Evolutionary conservation across 2,888 invertebrate genomes (phyloP), one percentile per base, ranked within the genome.

Genomic region (Microctonus brassicae): DNA sequence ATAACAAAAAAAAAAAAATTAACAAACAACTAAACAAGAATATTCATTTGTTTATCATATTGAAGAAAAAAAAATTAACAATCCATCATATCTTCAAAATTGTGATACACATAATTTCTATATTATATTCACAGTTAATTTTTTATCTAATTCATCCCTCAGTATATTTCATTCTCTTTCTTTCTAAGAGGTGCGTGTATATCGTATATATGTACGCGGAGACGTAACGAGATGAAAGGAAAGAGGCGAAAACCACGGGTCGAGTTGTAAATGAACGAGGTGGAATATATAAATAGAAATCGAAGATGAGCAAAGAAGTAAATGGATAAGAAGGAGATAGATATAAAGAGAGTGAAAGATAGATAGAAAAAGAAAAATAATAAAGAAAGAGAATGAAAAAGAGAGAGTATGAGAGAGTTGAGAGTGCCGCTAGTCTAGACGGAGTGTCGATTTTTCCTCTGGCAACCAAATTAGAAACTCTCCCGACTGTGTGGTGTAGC

Each of bases 261-360:
- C 63, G 62, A 70, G 70, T 70, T 76, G 76, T 81, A 20, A 17
- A 82, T 80, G 82, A 85, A 84, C 84, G 84, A 83, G 81, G 82
- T 83, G 83, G 82, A 83, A 85, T 83, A 84, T 82, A 82, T 84
- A 86, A 86, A 86, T 86, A 86, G 86, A 86, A 82, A 72, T 76
- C 75, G 77, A 75, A 79, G 78, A 76, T 74, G 75, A 74, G 64
- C 74, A 76, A 74, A 75, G 60, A 70, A 67, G 61, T 47, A 53
- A 69, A 67, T 65, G 67, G 39, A 33, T 33, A 61, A 13, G 66
- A 63, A 58, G 55, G 66, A 61, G 63, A 47, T 47, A 57, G 66
- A 67, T 70, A 72, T 20, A 67, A 66, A 60, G 58, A 70, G 72
- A 68, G 74, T 42, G 17, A 26, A 70, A 65, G 72, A 75, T 67